Evolutionary conservation across 2,888 invertebrate genomes (phyloP).

Genomic region (Phania funesta): DNA sequence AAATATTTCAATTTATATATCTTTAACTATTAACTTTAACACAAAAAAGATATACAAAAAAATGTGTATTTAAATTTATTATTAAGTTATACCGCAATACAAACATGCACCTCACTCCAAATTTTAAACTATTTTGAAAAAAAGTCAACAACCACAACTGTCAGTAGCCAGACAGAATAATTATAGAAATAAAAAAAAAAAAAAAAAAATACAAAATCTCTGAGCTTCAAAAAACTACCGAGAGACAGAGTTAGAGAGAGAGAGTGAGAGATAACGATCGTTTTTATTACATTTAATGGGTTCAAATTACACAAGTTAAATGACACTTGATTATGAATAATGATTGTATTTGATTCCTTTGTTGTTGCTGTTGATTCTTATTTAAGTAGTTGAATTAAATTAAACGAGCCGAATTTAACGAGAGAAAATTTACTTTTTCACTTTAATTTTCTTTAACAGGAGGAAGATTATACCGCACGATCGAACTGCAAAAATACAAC

Average conservation of each 20-base stretch:
- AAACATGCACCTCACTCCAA: conserved; percentile 25
- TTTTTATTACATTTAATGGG: conserved; percentile 65
- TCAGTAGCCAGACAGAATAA: not conserved
- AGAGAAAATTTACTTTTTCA: conserved; percentile 18
- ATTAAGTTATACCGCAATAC: conserved; percentile 27
- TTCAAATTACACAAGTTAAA: conserved; percentile 66
- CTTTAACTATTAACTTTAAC: not conserved
- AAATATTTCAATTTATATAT: not conserved
- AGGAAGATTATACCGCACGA: conserved; percentile 67
- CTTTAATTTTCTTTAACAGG: conserved; percentile 27
- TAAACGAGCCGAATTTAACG: conserved; percentile 38
- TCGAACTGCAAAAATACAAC: conserved; percentile 68
- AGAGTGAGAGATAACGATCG: conserved; percentile 29
- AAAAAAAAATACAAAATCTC: too few species aligned
- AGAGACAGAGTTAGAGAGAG: too few species aligned
- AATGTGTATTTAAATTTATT: not conserved
- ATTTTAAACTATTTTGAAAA: conserved; percentile 21
- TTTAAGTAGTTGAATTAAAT: conserved; percentile 49
- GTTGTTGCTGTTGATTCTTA: conserved; percentile 32
- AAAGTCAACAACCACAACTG: conserved; percentile 7
- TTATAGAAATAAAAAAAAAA: not conserved
- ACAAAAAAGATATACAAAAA: not conserved
- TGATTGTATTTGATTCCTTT: conserved; percentile 39
- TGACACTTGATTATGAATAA: conserved; percentile 64
- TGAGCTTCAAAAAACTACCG: not conserved